Base-by-base conservation (phyloP, 2,888 invertebrate genomes). In the Mythimna pallens region DNA sequence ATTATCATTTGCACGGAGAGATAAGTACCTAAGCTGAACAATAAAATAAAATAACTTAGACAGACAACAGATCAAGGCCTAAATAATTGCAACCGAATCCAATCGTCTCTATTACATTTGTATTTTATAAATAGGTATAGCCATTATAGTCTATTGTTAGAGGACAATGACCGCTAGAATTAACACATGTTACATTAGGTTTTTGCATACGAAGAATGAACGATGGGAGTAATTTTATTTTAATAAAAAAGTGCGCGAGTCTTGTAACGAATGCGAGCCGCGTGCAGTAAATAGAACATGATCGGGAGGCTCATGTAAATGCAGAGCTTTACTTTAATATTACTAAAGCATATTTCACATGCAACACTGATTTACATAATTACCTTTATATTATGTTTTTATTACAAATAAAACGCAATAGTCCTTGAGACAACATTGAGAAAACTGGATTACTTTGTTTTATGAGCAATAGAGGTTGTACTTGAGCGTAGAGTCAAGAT, bases 201-300 rank as follows among this genome's bases (percentile, higher is more conserved):
- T 61, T 79, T 85, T 78, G 70, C 74, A 70, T 75, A 67, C 14
- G 67, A 72, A 47, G 54, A 52, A 52, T 61, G 55, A 71, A 64
- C 67, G 71, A 73, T 74, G 69, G 62, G 54, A 69, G 70, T 83
- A 73, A 82, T 76, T 81, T 84, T 83, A 80, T 78, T 82, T 80
- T 73, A 74, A 69, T 78, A 73, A 83, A 83, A 82, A 84, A 70
- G 62, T 72, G 65, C 64, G 69, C 80, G 79, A 83, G 78, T 76
- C 80, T 40, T 70, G 78, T 72, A 81, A 83, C 58, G 75, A 65
- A 75, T 79, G 80, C 63, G 75, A 47, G 52, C 75, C 47, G 75
- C 74, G 58, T 81, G 80, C 70, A 69, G 65, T 59, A 64, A 50
- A 63, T 57, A 30, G 22, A 47, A 43, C 25, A 78, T 17, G 69